A percentile compares a stretch with the other conserved stretches of the same genome.
Conservation (phyloP, 2,888 invertebrate genomes). For the Tanytarsus gracilentus region DNA sequence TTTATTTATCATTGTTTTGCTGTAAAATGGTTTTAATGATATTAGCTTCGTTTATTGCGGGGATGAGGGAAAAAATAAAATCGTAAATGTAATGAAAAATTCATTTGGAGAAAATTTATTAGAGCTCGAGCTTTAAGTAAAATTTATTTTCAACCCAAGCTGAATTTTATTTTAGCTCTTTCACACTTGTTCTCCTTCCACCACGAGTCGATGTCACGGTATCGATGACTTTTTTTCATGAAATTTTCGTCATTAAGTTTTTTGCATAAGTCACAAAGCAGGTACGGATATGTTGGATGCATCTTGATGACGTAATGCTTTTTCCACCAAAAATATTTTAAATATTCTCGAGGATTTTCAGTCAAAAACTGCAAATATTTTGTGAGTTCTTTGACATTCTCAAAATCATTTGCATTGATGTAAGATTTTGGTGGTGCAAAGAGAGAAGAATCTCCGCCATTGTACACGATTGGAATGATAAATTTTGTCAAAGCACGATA, state of each 20-base stretch:
- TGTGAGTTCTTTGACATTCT: conserved; percentile 45
- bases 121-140: too few relatives aligned
- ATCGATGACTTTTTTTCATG: not conserved
- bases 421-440: conserved; percentile 47
- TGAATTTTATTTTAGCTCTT: not conserved
- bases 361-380: conserved; percentile 46
- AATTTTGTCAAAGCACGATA: conserved; percentile 49
- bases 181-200: not conserved
- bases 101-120: too few relatives aligned
- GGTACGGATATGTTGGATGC: not conserved
- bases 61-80: too few relatives aligned
- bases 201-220: not conserved
- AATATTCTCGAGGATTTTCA: conserved; percentile 35
- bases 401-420: conserved; percentile 51
- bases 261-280: not conserved
- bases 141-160: too few relatives aligned
- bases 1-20: too few relatives aligned
- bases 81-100: too few relatives aligned
- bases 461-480: conserved; percentile 58
- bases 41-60: too few relatives aligned
- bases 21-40: too few relatives aligned
- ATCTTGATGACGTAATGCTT: not conserved
- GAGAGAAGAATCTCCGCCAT: conserved; percentile 51
- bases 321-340: not conserved
- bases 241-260: not conserved